Base-by-base conservation (phyloP, 2,888 invertebrate species). In the Epinotia bilunana region DNA sequence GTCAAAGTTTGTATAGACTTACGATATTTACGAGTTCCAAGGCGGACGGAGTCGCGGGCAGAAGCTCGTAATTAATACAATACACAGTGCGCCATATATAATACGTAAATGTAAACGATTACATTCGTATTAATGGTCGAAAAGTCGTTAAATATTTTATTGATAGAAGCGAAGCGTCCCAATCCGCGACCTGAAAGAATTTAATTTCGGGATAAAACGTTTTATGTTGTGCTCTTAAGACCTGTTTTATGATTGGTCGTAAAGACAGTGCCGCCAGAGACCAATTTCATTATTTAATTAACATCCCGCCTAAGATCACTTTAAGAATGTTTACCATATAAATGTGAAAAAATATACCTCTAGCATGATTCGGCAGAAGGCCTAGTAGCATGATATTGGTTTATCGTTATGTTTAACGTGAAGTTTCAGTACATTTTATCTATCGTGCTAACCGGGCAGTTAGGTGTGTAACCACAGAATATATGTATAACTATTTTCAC, bases 271-370 rank as follows among this genome's bases (percentile, higher is more conserved):
- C 87, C 87, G 86, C 83, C 81, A 84, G 83, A 84, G 88, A 84
- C 85, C 88, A 90, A 90, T 92, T 91, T 90, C 86, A 86, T 88
- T 88, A 86, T 89, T 91, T 92, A 92, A 92, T 92, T 92, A 86
- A 86, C 86, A 85, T 88, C 88, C 83, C 83, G 87, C 87, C 86
- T 87, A 84, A 80, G 78, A 77, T 74, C 73, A 76, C 71, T 73
- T 78, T 80, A 78, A 76, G 82, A 77, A 77, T 78, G 72, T 72
- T 78, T 68, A 64, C 63, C 3, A 20, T 3, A 4, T 9, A n/a
- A 43, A 18, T 33, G 33, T 57, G 3, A 67, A 55, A 55, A 49
- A 9, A 1, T 18, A 18, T 16, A 23, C 20, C 18, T 33, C 6
- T n/a, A n/a, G 23, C 7, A 60, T 16, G 28, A 28, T 60, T 2